Conservation (phyloP, 2,888 invertebrate species). For the Myathropa florea region DNA sequence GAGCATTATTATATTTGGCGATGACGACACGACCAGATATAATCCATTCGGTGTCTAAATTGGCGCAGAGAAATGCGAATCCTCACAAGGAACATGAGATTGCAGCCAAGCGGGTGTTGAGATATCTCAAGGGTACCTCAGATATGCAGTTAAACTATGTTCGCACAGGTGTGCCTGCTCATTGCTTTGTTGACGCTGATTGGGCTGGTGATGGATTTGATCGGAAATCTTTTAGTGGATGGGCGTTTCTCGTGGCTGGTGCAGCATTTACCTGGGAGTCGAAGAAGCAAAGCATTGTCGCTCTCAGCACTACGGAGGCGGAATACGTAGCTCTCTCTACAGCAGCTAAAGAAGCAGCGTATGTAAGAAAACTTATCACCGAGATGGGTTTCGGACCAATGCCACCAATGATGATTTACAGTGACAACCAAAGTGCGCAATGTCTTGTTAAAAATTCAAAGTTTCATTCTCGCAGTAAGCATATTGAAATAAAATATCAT, state of each 20-base stretch:
- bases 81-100: no score
- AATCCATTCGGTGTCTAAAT: no score
- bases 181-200: constrained; percentile 63
- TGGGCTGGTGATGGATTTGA: constrained; percentile 59
- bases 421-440: no score
- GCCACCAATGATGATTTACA: no score
- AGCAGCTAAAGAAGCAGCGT: constrained; percentile 57
- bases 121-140: no score
- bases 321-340: constrained; percentile 49
- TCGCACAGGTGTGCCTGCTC: constrained; percentile 1
- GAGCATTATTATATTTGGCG: no score
- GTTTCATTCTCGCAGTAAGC: constrained; percentile 42
- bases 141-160: no score
- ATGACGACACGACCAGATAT: no score
- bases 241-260: constrained; percentile 35
- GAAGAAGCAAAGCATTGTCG: constrained; percentile 53
- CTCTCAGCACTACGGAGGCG: constrained; percentile 63
- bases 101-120: no score
- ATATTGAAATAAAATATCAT: constrained; percentile 51
- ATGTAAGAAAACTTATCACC: no score
- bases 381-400: no score
- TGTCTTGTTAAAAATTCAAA: constrained; percentile 44
- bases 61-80: no score
- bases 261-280: constrained; percentile 49
- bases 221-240: constrained; percentile 58